phyloP scores from a whole-genome alignment of 2,888 invertebrate genomes.

The Argyresthia goedartella region DNA sequence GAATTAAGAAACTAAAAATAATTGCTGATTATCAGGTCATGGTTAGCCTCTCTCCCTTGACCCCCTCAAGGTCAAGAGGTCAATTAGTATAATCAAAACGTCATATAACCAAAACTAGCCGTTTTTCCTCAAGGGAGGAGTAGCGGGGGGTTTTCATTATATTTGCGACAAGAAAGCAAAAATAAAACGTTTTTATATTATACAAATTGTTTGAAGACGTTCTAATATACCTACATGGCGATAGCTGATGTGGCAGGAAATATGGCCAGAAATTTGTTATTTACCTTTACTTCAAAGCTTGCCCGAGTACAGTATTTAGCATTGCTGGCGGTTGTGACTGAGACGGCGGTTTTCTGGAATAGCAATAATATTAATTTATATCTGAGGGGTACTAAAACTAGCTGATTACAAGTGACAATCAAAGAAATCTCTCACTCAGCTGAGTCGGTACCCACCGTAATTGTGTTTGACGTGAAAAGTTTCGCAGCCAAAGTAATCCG shows the following conservation, averaged over 20 bases:
- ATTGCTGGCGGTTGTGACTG: constrained; percentile 41
- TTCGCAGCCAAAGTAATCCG: constrained; percentile 46
- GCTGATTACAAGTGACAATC: constrained; percentile 1
- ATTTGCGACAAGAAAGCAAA: too few species aligned
- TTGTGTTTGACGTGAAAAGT: constrained; percentile 36
- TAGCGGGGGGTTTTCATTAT: too few species aligned
- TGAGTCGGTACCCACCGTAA: constrained; percentile 33
- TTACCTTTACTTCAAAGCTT: constrained; percentile 72
- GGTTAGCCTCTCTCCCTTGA: background rate
- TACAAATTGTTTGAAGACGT: background rate
- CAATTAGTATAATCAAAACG: too few species aligned
- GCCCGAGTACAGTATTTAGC: constrained; percentile 72
- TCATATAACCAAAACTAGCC: too few species aligned
- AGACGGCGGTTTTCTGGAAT: constrained; percentile 50
- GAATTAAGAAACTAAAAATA: too few species aligned
- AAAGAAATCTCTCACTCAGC: constrained; percentile 7
- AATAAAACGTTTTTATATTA: too few species aligned
- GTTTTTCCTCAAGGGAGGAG: too few species aligned
- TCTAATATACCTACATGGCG: background rate
- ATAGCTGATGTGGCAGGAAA: background rate
- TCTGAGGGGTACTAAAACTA: background rate
- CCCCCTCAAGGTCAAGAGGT: too few species aligned
- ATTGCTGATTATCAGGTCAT: too few species aligned
- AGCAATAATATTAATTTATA: background rate
- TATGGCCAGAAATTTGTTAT: background rate